Evolutionary conservation across 2,797 vertebrate species (phyloP).

Genomic region (Sebastes oblongus): DNA sequence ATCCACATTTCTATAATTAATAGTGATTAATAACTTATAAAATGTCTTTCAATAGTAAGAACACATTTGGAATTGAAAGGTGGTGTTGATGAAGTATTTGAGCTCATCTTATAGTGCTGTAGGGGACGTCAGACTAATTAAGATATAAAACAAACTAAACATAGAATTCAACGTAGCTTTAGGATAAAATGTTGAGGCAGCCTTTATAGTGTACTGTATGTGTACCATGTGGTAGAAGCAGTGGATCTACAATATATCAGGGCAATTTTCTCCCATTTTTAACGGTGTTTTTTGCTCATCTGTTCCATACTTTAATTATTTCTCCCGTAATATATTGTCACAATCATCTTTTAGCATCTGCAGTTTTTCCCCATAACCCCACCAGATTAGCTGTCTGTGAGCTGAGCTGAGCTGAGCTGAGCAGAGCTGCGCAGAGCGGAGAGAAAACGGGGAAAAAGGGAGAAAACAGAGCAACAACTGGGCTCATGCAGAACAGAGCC

Average conservation of each 20-base stretch:
- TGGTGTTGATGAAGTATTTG: not conserved
- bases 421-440: conserved; percentile 1
- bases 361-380: conserved; percentile 32
- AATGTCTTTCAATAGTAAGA: not conserved
- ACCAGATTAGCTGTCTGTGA: conserved; percentile 34
- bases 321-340: conserved; percentile 21
- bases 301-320: conserved; percentile 17
- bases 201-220: not conserved
- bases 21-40: not conserved
- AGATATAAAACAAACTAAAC: not conserved
- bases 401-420: conserved; percentile 27
- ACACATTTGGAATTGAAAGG: not conserved
- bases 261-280: not conserved
- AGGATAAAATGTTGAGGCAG: not conserved
- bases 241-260: not conserved
- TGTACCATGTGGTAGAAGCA: not conserved
- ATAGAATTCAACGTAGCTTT: not conserved
- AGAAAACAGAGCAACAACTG: conserved; percentile 68
- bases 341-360: conserved; percentile 34
- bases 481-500: conserved; percentile 69
- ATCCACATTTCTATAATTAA: not conserved
- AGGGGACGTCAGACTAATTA: not conserved
- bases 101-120: not conserved
- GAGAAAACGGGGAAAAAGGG: conserved; percentile 22
- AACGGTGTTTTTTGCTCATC: not conserved